Evolutionary conservation across 2,888 invertebrate species (phyloP).

Genomic region (Mycalesis mineus): DNA sequence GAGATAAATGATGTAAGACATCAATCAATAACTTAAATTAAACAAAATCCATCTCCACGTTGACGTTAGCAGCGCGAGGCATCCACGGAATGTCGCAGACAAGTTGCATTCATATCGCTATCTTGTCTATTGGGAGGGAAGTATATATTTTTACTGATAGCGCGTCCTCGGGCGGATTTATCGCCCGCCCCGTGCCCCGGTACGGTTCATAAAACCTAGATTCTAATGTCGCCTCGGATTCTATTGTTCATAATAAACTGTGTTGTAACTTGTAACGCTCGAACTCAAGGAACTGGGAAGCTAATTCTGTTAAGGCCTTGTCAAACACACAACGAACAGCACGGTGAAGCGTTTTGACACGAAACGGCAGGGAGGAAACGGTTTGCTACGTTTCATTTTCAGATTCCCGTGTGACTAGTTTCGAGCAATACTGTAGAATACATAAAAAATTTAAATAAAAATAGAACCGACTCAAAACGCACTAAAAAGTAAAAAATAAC

Average conservation of each 20-base stretch:
- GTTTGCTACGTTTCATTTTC: too few relatives aligned
- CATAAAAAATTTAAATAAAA: too few relatives aligned
- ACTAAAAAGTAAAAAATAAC: too few relatives aligned
- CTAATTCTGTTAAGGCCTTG: too few relatives aligned
- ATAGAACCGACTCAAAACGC: too few relatives aligned
- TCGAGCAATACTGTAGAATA: too few relatives aligned
- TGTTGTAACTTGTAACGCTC: conserved; percentile 1
- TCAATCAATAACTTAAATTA: not conserved
- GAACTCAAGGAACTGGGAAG: not conserved
- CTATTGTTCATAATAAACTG: conserved; percentile 16
- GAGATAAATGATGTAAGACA: too few relatives aligned
- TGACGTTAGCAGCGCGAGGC: conserved; percentile 16
- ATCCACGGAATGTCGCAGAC: conserved; percentile 39
- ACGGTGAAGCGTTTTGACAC: too few relatives aligned
- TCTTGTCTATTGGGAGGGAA: conserved; percentile 39
- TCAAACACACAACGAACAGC: too few relatives aligned
- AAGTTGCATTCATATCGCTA: conserved; percentile 40
- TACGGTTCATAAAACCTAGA: conserved; percentile 23
- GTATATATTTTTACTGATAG: conserved; percentile 41
- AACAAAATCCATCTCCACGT: conserved; percentile 17
- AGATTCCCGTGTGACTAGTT: too few relatives aligned
- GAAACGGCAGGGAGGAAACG: too few relatives aligned
- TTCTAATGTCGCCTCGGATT: conserved; percentile 18
- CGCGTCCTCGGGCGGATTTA: conserved; percentile 36
- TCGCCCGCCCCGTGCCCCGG: conserved; percentile 17